These are phyloP conservation scores for Yponomeuta evonymella DNA, from an alignment of 2,888 invertebrate genomes.

Conservation along the genomic window DNA sequence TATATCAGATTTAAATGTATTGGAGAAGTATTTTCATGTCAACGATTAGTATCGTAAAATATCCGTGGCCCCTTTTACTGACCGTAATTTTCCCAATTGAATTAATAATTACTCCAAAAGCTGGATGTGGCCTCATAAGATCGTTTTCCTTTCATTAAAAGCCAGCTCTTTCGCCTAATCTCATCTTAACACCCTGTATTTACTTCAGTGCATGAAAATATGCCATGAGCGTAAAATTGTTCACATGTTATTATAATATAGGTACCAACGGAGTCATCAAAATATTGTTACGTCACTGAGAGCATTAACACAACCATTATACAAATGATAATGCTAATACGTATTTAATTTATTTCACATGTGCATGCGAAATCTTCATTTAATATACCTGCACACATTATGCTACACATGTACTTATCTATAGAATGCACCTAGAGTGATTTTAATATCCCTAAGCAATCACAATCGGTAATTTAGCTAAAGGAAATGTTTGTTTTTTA, in stretches of 20 bases:
- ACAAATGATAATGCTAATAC: constrained; percentile 7
- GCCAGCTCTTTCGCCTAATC: no score
- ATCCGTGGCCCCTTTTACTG: no score
- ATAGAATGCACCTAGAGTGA: background rate
- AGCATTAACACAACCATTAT: background rate
- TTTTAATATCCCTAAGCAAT: background rate
- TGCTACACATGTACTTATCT: background rate
- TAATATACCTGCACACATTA: background rate
- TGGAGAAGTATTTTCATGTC: no score
- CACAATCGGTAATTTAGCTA: background rate
- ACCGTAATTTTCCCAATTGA: no score
- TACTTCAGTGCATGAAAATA: no score
- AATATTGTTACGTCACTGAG: constrained; percentile 25
- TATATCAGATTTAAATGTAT: no score
- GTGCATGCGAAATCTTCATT: constrained; percentile 2
- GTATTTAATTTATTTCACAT: background rate
- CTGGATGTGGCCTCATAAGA: no score
- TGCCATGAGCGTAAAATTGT: background rate
- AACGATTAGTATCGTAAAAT: no score
- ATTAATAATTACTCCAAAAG: no score
- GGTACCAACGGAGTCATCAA: constrained; percentile 32
- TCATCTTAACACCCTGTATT: no score
- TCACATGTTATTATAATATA: constrained; percentile 1
- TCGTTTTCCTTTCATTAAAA: no score
- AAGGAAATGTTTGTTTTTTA: background rate